Evolutionary conservation across 2,888 invertebrate species (phyloP).

Genomic region (Torymus tubicola): DNA sequence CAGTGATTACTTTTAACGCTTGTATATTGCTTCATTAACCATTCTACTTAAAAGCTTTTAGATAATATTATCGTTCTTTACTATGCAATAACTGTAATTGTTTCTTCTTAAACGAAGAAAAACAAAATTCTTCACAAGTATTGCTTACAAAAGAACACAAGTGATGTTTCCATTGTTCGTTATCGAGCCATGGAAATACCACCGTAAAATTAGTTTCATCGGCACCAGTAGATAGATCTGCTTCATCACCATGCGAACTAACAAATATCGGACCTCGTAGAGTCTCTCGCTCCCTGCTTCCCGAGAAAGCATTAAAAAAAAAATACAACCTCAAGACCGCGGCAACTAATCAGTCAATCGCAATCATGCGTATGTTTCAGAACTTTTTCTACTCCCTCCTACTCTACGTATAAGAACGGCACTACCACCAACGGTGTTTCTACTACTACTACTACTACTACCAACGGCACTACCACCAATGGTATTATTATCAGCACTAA

Average conservation of each 20-base stretch:
- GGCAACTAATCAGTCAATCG: constrained; percentile 36
- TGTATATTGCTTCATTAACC: constrained; percentile 9
- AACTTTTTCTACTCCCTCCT: not conserved
- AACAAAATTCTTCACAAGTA: too few relatives aligned
- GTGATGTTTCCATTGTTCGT: too few relatives aligned
- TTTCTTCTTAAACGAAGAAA: too few relatives aligned
- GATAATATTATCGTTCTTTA: too few relatives aligned
- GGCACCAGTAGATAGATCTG: constrained; percentile 38
- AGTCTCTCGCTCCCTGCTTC: too few relatives aligned
- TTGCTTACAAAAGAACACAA: too few relatives aligned
- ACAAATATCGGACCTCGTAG: not conserved
- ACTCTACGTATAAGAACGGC: not conserved
- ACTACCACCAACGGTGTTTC: not conserved
- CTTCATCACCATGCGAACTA: constrained; percentile 4
- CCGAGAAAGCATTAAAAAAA: not conserved
- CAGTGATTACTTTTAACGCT: constrained; percentile 54
- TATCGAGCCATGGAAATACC: too few relatives aligned
- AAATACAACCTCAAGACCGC: not conserved
- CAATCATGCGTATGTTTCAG: constrained; percentile 52
- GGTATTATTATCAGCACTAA: not conserved
- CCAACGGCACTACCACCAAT: constrained; percentile 10
- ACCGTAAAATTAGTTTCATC: not conserved
- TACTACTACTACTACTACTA: too few relatives aligned
- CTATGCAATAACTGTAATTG: too few relatives aligned
- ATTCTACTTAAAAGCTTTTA: too few relatives aligned